Base-by-base conservation (phyloP, 1,140 invertebrate species). In the Homalodisca vitripennis region DNA sequence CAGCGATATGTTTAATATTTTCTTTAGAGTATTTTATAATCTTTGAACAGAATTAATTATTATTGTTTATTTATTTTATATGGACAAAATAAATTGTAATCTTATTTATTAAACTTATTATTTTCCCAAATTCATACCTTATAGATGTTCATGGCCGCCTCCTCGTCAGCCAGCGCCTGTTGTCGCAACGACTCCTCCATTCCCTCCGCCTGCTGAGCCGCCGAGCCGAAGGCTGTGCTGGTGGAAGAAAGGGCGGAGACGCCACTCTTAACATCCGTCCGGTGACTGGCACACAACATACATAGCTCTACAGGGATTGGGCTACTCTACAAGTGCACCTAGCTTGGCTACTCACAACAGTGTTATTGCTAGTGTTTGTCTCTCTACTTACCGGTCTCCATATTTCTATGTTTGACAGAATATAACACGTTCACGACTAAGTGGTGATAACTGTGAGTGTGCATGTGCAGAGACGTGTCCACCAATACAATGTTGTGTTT, bases 81-180 rank as follows among this genome's bases (percentile, higher is more conserved):
- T 24, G 6, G 53, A 57, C 53, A 57, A 27, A 32, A 27, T 41
- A 29, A 6, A 55, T 64, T 6, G 26, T 48, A 60, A 34, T 55
- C 27, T 32, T 27, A 30, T 22, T 47, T 41, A 68, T 27, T 34
- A 64, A 64, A 57, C 13, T 57, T 6, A 57, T 27, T 57, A 10
- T 51, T n/a, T 62, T 60, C 62, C 0, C 47, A 68, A 63, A 66
- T 41, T 70, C 76, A 79, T 82, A 96, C 95, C 88, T 97, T 98
- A 76, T 97, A 93, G 78, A 97, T 93, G 81, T 94, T 96, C 84
- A 98, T 90, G 32, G 91, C 92, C 30, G 93, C 93, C 80, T 97
- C 94, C 81, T 98, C 96, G 79, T 98, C 96, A 55, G 95, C 95
- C 30, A 98, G 82, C 32, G 90, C 93, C 79, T 93, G 89, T 75